Conservation (phyloP, 2,888 invertebrate species). For the Drosophila birchii region DNA sequence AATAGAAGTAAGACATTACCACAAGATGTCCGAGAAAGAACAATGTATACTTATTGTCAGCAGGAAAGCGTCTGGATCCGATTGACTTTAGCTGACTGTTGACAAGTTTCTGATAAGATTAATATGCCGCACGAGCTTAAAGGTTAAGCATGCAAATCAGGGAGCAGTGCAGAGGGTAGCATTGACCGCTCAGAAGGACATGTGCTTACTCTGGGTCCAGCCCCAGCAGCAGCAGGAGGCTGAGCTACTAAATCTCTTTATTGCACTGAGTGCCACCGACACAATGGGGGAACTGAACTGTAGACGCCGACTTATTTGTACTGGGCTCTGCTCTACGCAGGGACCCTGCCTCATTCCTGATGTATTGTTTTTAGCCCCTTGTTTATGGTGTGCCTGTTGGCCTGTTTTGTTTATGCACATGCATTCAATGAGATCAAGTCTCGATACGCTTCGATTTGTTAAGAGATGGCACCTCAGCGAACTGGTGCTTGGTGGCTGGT, state of each 20-base stretch:
- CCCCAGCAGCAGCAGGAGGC: conserved; percentile 22
- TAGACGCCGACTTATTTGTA: conserved; percentile 69
- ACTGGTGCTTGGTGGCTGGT: not conserved
- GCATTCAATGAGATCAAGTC: conserved; percentile 44
- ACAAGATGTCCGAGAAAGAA: conserved; percentile 41
- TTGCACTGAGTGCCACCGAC: conserved; percentile 40
- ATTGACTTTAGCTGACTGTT: conserved; percentile 66
- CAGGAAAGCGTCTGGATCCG: conserved; percentile 32
- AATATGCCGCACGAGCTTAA: conserved; percentile 69
- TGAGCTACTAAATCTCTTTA: conserved; percentile 79
- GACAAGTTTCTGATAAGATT: conserved; percentile 80
- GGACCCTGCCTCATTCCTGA: conserved; percentile 50
- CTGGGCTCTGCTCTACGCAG: conserved; percentile 59
- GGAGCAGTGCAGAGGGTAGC: conserved; percentile 56
- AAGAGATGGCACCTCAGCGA: conserved; percentile 35
- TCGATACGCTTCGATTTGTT: conserved; percentile 50
- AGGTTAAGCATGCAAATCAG: conserved; percentile 70
- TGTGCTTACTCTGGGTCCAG: conserved; percentile 9
- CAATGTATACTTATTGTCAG: conserved; percentile 73
- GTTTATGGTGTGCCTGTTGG: conserved; percentile 64
- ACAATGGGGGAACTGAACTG: conserved; percentile 48
- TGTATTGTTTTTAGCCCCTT: conserved; percentile 69
- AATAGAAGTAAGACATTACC: conserved; percentile 37
- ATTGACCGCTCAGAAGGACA: conserved; percentile 79
- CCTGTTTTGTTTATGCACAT: conserved; percentile 66